phyloP scores from a whole-genome alignment of 2,113 vertebrate genomes.

The Mionectes macconnelli region DNA sequence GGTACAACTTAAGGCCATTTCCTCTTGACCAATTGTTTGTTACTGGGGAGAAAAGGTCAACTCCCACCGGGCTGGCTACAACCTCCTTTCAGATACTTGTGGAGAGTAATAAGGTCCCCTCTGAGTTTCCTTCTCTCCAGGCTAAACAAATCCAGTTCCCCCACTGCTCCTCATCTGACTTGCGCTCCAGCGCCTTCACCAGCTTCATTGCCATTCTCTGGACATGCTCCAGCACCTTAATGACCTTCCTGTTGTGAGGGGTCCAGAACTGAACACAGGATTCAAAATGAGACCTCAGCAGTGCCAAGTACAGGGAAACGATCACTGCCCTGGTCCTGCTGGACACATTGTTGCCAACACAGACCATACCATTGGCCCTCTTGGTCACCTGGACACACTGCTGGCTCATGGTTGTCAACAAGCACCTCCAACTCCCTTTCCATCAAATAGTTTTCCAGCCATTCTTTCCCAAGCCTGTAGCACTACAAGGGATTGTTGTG shows the following conservation, averaged over 20 bases:
- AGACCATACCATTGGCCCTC: not conserved
- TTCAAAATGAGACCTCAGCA: fast-evolving
- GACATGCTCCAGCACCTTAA: not conserved
- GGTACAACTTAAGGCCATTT: not conserved
- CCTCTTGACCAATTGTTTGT: not conserved
- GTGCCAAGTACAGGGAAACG: fast-evolving
- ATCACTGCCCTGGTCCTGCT: not conserved
- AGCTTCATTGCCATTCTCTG: not conserved
- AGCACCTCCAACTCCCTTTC: not conserved
- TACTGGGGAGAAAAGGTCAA: not conserved
- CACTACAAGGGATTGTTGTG: not conserved
- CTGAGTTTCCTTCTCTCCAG: not conserved
- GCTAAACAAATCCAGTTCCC: not conserved
- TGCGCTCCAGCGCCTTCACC: not conserved
- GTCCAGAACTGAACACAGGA: not conserved
- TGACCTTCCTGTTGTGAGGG: no score
- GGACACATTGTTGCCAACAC: no score
- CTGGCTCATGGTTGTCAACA: not conserved
- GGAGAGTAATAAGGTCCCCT: no score
- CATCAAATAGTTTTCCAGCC: not conserved
- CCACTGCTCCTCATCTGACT: fast-evolving
- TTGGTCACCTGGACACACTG: not conserved
- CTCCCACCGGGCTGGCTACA: no score
- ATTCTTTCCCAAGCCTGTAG: not conserved
- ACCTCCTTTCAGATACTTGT: not conserved